Base-by-base conservation (phyloP, 2,113 vertebrate species). In the Polypterus senegalus region DNA sequence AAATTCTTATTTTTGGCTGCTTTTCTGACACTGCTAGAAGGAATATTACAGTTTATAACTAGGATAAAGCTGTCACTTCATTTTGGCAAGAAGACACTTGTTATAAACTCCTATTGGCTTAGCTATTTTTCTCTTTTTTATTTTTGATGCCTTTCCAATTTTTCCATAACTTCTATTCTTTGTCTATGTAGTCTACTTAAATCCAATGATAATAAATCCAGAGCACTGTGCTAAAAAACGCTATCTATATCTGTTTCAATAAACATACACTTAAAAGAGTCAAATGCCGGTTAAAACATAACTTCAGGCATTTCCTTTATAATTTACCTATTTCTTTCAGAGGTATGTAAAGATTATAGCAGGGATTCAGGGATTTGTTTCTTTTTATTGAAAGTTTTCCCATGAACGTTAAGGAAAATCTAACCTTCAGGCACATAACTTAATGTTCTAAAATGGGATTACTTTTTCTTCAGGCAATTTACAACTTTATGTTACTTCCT, bases 301-400 rank as follows among this genome's bases (percentile, higher is more conserved):
- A 55, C 54, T 55, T 55, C 54, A 5, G 54, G 54, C 54, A 55
- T 55, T 5, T 55, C n/a, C 54, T 55, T n/a, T n/a, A n/a, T n/a
- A n/a, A n/a, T n/a, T n/a, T n/a, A n/a, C n/a, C n/a, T n/a, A 10
- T 55, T 10, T 55, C 54, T 55, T 7, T 27, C 43, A 27, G 43
- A n/a, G 43, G 54, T 7, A 55, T 55, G 54, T 9, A 55, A 55
- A 55, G 54, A 55, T 55, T 55, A 55, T 5, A 5, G 6, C 5
- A 27, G 10, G 54, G 54, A 55, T 55, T 7, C 54, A n/a, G 54
- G 43, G 54, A 55, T 55, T 55, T 55, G 54, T 55, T 55, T 27
- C 54, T 10, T 55, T 55, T 7, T 5, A 5, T 55, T 27, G 43
- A 27, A 55, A 55, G 54, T 27, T n/a, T 55, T 55, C 54, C 10